Evolutionary conservation across 2,888 invertebrate genomes (phyloP).

Genomic region (Chrysomela aeneicollis): DNA sequence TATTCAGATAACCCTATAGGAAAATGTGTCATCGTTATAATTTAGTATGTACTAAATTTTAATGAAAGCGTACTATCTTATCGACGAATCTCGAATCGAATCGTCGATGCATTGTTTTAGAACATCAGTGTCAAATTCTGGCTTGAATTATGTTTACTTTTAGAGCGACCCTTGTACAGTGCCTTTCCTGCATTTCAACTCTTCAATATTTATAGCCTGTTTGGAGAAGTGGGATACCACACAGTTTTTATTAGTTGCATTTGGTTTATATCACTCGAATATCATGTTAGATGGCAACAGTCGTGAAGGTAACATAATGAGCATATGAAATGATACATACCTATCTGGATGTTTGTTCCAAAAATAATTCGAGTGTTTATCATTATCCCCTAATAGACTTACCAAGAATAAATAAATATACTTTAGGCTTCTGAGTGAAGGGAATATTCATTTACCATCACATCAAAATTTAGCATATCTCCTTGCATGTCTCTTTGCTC

Average conservation of each 20-base stretch:
- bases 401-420: no score
- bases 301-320: slow-evolving; percentile 29
- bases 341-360: slow-evolving; percentile 24
- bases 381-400: background rate
- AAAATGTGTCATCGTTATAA: no score
- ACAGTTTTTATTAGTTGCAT: slow-evolving; percentile 48
- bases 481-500: no score
- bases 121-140: background rate
- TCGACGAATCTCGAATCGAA: no score
- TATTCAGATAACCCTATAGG: no score
- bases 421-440: no score
- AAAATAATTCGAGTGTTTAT: slow-evolving; percentile 27
- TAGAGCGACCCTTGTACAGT: slow-evolving; percentile 16
- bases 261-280: slow-evolving; percentile 40
- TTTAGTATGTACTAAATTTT: no score
- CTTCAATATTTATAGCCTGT: slow-evolving; percentile 54
- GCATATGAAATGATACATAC: slow-evolving; percentile 35
- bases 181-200: slow-evolving; percentile 18
- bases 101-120: no score
- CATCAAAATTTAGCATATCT: no score
- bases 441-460: no score
- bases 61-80: no score
- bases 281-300: slow-evolving; percentile 26
- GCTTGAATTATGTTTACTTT: slow-evolving; percentile 8
- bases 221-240: slow-evolving; percentile 44